Base-by-base conservation (phyloP, 2,113 vertebrate genomes). In the Cisticola juncidis region DNA sequence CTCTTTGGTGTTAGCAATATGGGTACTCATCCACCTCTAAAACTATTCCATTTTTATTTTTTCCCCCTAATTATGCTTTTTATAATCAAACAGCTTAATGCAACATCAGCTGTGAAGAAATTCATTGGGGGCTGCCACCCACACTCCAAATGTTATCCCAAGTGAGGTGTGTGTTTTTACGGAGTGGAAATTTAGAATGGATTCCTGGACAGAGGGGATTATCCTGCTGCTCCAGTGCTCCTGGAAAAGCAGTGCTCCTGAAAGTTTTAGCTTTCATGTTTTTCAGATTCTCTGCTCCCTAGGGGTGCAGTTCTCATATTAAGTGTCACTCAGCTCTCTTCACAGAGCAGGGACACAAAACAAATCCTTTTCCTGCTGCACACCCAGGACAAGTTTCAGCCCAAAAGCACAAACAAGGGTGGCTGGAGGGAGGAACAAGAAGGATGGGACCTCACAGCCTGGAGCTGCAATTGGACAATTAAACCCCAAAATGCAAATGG, bases 131-230 rank as follows among this genome's bases (percentile, higher is more conserved):
- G 35, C 73, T 54, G 29, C 22, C 44, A 77, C 58, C 38, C 26
- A 58, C n/a, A 9, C 11, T 47, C 24, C 58, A 77, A 78, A 40
- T 5, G 3, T 28, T 44, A 25, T 33, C 23, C 19, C 11, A 31
- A 35, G 60, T 12, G 42, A 51, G 12, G 7, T 5, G 12, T 25
- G 6, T 5, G 13, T 56, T 92, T 90, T 70, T 35, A 38, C 2
- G 10, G n/a, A 16, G 21, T 26, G 1, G 10, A n/a, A n/a, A n/a
- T 60, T 60, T 54, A 28, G 50, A 10, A 33, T 5, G 33, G 5
- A 15, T 31, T 57, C 40, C 28, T 33, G 14, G 33, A 9, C 12
- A 53, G 23, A 51, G 5, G n/a, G 0, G 0, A 14, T 53, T 60
- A 12, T 40, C 18, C 36, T 4, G 13, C 58, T 86, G 47, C 25